These are phyloP conservation scores for Cyclina sinensis DNA, from an alignment of 1,140 invertebrate species.

Conservation along the genomic window DNA sequence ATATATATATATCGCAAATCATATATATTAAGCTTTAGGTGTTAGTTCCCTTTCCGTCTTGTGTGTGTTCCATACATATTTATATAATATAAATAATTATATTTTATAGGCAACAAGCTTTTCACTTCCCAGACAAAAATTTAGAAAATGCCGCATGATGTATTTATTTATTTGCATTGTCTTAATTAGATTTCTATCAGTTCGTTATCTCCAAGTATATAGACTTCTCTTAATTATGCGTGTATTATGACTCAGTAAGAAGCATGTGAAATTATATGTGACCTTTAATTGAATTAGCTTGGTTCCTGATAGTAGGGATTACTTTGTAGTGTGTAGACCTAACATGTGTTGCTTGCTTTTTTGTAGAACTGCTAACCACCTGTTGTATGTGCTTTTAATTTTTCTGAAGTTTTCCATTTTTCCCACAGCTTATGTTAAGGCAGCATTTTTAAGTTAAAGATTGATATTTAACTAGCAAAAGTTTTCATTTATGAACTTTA, in stretches of 20 bases:
- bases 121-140: neutral
- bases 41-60: neutral
- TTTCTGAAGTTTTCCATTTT: no score
- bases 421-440: no score
- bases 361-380: neutral
- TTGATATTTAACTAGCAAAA: no score
- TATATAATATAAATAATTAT: no score
- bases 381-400: no score
- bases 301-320: neutral
- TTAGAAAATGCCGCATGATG: neutral
- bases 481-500: no score
- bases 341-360: constrained; percentile 17
- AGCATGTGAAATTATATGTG: neutral
- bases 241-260: neutral
- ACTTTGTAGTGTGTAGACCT: neutral
- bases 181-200: neutral
- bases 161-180: neutral
- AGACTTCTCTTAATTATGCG: no score
- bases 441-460: no score
- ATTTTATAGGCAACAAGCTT: no score
- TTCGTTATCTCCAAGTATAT: no score
- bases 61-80: neutral
- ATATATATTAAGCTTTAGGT: constrained; percentile 15
- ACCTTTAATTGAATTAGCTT: constrained; percentile 16
- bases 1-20: constrained; percentile 16